These are phyloP conservation scores for Eupithecia centaureata DNA, from an alignment of 2,888 invertebrate species.

Conservation along the genomic window DNA sequence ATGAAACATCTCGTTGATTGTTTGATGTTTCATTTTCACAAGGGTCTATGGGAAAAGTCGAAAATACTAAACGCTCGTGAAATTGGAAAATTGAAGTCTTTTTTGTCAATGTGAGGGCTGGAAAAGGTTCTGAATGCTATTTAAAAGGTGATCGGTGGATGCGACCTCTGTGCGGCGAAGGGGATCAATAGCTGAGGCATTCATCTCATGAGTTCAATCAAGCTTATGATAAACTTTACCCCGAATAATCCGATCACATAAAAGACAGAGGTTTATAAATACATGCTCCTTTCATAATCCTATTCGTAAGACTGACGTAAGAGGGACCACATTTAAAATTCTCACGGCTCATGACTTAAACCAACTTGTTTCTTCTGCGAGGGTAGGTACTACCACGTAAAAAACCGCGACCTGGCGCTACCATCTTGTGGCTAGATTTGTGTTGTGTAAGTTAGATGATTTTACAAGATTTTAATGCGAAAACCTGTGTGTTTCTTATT, in stretches of 20 bases:
- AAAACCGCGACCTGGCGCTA: no score
- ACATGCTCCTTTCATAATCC: background rate
- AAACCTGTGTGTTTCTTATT: no score
- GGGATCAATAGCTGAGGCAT: background rate
- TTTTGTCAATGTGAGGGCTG: background rate
- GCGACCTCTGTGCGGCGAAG: background rate
- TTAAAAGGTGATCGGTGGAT: background rate
- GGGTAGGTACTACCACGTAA: no score
- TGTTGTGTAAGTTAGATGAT: no score
- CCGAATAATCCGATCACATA: background rate
- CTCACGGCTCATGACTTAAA: no score
- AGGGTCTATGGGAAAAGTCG: slow-evolving; percentile 13
- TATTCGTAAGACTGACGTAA: background rate
- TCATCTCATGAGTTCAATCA: background rate
- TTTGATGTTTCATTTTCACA: no score
- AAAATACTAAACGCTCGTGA: slow-evolving; percentile 2
- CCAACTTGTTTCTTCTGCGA: no score
- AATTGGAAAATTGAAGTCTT: slow-evolving; percentile 11
- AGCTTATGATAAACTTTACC: background rate
- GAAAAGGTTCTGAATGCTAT: background rate
- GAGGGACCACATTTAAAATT: no score
- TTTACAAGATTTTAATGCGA: no score
- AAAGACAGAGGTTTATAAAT: background rate
- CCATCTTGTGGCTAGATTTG: no score
- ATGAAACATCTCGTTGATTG: no score